A percentile compares a stretch with the other conserved stretches of the same genome.
phyloP scores from a whole-genome alignment of 2,113 vertebrate genomes.

The Terrapene triunguis region DNA sequence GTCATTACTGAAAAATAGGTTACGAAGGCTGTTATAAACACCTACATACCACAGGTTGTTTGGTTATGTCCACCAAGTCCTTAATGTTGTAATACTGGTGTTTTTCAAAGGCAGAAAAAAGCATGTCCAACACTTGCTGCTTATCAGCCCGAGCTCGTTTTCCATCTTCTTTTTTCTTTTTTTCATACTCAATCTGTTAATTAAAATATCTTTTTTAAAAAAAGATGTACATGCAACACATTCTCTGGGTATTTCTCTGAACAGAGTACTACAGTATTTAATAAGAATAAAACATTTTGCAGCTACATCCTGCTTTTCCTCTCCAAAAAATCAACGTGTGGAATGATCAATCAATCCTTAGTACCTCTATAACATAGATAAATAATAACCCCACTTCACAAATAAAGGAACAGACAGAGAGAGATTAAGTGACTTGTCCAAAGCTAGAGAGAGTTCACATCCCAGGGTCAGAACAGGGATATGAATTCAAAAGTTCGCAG shows the following conservation, averaged over 20 bases:
- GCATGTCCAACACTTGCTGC: constrained; percentile 95
- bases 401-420: background rate
- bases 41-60: constrained; percentile 94
- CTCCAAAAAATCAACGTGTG: background rate
- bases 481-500: background rate
- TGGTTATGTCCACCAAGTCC: constrained; percentile 97
- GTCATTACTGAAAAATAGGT: background rate
- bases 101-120: constrained; percentile 98
- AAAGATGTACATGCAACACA: background rate
- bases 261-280: background rate
- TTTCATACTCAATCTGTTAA: constrained; percentile 92
- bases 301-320: constrained; percentile 47
- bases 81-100: constrained; percentile 99
- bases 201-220: background rate
- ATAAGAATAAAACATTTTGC: constrained; percentile 15
- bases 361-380: constrained; percentile 8
- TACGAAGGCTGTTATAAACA: background rate
- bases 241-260: background rate
- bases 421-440: background rate
- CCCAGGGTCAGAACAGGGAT: background rate
- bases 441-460: background rate
- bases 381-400: background rate
- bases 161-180: constrained; percentile 96
- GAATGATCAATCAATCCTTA: background rate
- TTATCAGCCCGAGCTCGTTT: constrained; percentile 94